phyloP scores from a whole-genome alignment of 2,113 vertebrate genomes.

The Hyla sarda region DNA sequence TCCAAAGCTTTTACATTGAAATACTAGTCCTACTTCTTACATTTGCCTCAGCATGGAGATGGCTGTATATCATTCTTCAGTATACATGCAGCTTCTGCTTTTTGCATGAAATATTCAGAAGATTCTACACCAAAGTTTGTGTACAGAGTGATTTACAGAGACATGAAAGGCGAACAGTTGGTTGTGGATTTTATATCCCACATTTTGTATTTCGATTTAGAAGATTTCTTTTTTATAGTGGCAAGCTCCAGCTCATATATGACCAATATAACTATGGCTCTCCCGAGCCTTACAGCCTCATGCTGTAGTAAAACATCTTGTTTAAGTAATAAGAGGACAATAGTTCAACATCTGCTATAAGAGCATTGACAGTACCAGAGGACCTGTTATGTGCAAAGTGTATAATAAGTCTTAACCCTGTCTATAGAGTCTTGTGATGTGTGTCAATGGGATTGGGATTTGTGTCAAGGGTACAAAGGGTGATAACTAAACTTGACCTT shows the following conservation, averaged over 20 bases:
- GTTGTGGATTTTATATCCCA: constrained; percentile 19
- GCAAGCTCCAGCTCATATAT: constrained; percentile 15
- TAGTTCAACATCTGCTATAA: background rate
- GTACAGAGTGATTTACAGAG: constrained; percentile 30
- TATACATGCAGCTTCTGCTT: background rate
- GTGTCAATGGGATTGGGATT: background rate
- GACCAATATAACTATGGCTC: background rate
- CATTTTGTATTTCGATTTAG: constrained; percentile 15
- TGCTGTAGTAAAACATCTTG: constrained; percentile 1
- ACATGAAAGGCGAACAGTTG: constrained; percentile 17
- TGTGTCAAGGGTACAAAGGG: background rate
- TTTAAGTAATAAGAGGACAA: constrained; percentile 6
- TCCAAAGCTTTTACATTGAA: background rate
- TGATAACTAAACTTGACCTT: background rate
- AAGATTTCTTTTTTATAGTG: constrained; percentile 14
- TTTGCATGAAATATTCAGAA: constrained; percentile 45
- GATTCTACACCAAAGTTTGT: constrained; percentile 11
- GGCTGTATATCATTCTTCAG: constrained; percentile 11
- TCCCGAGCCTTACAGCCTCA: constrained; percentile 1
- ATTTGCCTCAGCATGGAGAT: background rate
- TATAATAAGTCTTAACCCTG: background rate
- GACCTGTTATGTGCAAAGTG: background rate
- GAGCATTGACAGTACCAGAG: background rate
- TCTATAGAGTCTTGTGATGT: background rate
- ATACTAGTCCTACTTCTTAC: background rate